A percentile compares a stretch with the other conserved stretches of the same genome.
phyloP scores from a whole-genome alignment of 2,888 invertebrate genomes.

The Dione juno region DNA sequence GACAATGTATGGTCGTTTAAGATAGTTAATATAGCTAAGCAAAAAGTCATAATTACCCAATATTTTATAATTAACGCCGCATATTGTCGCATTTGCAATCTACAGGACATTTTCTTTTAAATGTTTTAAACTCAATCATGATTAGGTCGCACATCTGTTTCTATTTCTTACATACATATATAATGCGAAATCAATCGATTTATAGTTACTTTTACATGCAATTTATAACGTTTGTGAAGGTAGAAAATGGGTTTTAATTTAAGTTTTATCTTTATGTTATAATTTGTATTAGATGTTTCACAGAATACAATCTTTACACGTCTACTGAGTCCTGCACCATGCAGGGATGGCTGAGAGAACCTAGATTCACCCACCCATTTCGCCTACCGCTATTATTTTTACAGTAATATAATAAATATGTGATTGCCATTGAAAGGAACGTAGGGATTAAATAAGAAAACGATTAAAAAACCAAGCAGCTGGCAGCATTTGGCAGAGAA shows the following conservation, averaged over 20 bases:
- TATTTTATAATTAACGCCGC: constrained; percentile 29
- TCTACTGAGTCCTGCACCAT: no score
- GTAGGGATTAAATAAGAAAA: no score
- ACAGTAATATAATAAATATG: no score
- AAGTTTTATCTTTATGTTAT: not conserved
- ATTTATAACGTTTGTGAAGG: not conserved
- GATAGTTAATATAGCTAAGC: constrained; percentile 36
- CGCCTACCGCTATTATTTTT: no score
- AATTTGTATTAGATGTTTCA: not conserved
- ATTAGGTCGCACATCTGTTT: constrained; percentile 16
- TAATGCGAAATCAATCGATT: constrained; percentile 3
- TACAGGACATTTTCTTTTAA: constrained; percentile 20
- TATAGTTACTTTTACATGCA: not conserved
- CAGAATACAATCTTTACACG: no score
- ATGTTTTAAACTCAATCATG: constrained; percentile 17
- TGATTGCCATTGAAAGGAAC: no score
- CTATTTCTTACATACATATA: not conserved
- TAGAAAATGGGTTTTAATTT: not conserved
- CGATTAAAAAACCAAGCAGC: no score
- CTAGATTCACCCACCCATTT: no score
- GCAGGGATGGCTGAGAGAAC: no score
- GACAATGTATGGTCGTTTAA: constrained; percentile 33
- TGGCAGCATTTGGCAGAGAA: no score
- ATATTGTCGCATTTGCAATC: constrained; percentile 15
- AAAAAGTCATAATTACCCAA: constrained; percentile 23